Evolutionary conservation across 2,113 vertebrate genomes (phyloP).

Genomic region (Emydura subglobosa): DNA sequence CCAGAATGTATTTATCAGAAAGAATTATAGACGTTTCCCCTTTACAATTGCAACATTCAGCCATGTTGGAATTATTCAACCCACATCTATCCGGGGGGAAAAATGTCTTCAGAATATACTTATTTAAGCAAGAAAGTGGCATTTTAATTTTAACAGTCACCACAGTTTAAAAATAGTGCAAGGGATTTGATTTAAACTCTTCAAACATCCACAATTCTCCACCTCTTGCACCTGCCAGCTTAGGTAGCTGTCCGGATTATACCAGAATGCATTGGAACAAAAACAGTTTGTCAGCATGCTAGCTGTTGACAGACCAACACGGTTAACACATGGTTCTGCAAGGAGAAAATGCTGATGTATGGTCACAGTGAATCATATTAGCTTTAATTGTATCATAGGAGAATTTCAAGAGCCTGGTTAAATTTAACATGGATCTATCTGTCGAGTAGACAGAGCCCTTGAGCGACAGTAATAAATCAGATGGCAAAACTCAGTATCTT

Average conservation of each 20-base stretch:
- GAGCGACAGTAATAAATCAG: neutral
- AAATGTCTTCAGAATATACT: neutral
- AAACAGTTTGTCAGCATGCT: conserved; percentile 50
- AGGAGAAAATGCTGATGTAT: neutral
- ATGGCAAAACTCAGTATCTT: no score
- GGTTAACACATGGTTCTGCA: conserved; percentile 68
- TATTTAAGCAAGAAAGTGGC: conserved; percentile 40
- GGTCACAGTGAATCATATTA: conserved; percentile 57
- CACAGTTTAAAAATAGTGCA: conserved; percentile 11
- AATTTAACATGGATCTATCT: neutral
- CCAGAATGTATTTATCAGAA: neutral
- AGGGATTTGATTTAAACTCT: conserved; percentile 40
- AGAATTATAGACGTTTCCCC: neutral
- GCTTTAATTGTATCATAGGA: conserved; percentile 43
- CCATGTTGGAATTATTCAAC: neutral
- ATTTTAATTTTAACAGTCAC: conserved; percentile 27
- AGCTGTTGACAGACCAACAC: conserved; percentile 76
- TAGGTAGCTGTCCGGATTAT: conserved; percentile 50
- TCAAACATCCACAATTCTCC: conserved; percentile 45
- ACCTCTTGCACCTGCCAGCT: conserved; percentile 61
- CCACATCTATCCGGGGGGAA: accelerated
- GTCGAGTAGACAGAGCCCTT: neutral
- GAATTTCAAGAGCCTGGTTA: conserved; percentile 26
- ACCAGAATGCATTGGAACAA: conserved; percentile 71
- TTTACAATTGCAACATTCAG: neutral